Conservation (phyloP, 2,888 invertebrate genomes). For the Phyllotreta cruciferae region DNA sequence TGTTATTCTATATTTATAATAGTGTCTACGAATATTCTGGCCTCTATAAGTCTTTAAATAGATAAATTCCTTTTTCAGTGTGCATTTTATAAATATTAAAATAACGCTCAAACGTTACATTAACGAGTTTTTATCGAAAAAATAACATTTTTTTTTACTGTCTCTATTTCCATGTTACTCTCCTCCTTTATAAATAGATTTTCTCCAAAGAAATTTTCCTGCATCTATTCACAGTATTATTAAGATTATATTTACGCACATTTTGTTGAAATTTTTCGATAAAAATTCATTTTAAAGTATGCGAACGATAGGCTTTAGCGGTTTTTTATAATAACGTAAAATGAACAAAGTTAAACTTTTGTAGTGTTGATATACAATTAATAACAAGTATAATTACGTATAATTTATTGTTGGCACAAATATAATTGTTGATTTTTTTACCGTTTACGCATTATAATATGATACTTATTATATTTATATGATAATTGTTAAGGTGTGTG, state of each 20-base stretch:
- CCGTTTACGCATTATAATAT: conserved; percentile 11
- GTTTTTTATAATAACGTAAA: neutral
- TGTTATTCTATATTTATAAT: neutral
- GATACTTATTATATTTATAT: too few species aligned
- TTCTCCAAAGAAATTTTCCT: too few species aligned
- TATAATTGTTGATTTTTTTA: conserved; percentile 27
- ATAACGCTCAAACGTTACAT: neutral
- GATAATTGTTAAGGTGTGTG: conserved; percentile 16
- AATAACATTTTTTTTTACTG: neutral
- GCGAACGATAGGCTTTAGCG: neutral
- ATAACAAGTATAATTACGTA: conserved; percentile 3
- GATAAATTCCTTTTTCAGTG: neutral
- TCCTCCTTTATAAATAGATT: too few species aligned
- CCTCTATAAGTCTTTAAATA: neutral
- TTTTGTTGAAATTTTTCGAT: too few species aligned
- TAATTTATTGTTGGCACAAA: conserved; percentile 16
- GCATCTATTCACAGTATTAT: too few species aligned
- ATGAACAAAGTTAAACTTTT: neutral
- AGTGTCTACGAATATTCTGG: neutral
- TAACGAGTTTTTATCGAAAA: neutral
- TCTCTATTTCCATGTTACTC: too few species aligned
- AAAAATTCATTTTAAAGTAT: too few species aligned
- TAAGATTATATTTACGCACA: too few species aligned
- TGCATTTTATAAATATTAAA: neutral
- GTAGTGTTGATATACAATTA: conserved; percentile 12